phyloP scores from a whole-genome alignment of 1,140 invertebrate species.

The Aphaenogaster rudis region DNA sequence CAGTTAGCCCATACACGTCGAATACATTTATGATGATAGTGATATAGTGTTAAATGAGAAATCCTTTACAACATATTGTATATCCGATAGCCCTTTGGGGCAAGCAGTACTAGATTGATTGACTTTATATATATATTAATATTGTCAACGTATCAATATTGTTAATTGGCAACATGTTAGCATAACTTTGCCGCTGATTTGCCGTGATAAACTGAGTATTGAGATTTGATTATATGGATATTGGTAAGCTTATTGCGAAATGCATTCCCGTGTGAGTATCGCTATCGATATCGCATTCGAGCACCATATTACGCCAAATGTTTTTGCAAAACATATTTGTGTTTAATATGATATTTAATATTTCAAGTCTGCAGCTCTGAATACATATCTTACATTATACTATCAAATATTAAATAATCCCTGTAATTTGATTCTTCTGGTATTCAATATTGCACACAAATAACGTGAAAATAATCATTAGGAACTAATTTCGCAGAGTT shows the following conservation, averaged over 20 bases:
- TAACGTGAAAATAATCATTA: slow-evolving; percentile 9
- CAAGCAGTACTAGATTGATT: slow-evolving; percentile 1
- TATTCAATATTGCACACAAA: slow-evolving; percentile 8
- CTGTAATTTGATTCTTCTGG: not conserved
- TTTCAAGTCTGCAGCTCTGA: not conserved
- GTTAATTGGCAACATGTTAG: slow-evolving; percentile 25
- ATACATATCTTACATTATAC: slow-evolving; percentile 8
- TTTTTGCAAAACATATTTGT: slow-evolving; percentile 16
- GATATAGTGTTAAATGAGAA: slow-evolving; percentile 36
- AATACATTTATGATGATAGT: slow-evolving; percentile 17
- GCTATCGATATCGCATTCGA: not conserved
- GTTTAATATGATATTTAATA: slow-evolving; percentile 37
- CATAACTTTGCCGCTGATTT: slow-evolving; percentile 33
- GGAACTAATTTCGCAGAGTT: not conserved
- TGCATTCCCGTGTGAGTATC: not conserved
- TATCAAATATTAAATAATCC: slow-evolving; percentile 8
- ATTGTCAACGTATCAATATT: slow-evolving; percentile 47
- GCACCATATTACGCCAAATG: not conserved
- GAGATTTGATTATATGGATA: slow-evolving; percentile 43
- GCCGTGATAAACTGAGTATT: slow-evolving; percentile 21
- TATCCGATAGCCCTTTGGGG: not conserved
- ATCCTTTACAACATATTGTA: slow-evolving; percentile 16
- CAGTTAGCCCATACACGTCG: not conserved
- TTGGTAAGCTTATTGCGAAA: not conserved
- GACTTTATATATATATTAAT: slow-evolving; percentile 34